Conservation (phyloP, 1,140 invertebrate species). For the Sweltsa coloradensis region DNA sequence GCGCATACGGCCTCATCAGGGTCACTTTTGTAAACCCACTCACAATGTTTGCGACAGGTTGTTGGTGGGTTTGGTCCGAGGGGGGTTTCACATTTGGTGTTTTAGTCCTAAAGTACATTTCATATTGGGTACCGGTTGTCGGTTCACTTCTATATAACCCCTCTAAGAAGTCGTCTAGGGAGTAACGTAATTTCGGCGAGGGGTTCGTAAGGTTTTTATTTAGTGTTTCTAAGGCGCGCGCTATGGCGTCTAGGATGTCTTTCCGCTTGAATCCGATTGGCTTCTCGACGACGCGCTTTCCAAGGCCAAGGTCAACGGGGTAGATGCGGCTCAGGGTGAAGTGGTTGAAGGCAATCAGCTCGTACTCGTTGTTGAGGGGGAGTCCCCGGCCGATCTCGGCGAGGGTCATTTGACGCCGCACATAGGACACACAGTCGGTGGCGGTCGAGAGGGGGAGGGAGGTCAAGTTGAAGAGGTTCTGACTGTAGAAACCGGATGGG, state of each 20-base stretch:
- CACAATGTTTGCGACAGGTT: slow-evolving; percentile 14
- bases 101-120: slow-evolving; percentile 58
- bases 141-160: slow-evolving; percentile 63
- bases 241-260: slow-evolving; percentile 53
- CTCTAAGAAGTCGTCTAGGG: slow-evolving; percentile 60
- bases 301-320: slow-evolving; percentile 60
- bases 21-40: slow-evolving; percentile 43
- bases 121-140: slow-evolving; percentile 65
- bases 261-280: slow-evolving; percentile 65
- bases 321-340: slow-evolving; percentile 66
- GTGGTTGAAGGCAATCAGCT: slow-evolving; percentile 65
- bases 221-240: slow-evolving; percentile 49
- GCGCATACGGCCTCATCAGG: slow-evolving; percentile 57
- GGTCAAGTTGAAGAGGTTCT: too few species aligned
- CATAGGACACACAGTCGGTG: slow-evolving; percentile 39
- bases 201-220: slow-evolving; percentile 42
- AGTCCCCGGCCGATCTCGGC: slow-evolving; percentile 56
- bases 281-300: slow-evolving; percentile 69
- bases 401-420: slow-evolving; percentile 43
- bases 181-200: slow-evolving; percentile 31
- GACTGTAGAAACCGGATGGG: too few species aligned
- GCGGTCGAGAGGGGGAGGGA: too few species aligned
- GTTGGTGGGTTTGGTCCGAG: slow-evolving; percentile 23
- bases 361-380: slow-evolving; percentile 62
- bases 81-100: slow-evolving; percentile 28